Evolutionary conservation across 2,888 invertebrate genomes (phyloP).

Genomic region (Elegia similella): DNA sequence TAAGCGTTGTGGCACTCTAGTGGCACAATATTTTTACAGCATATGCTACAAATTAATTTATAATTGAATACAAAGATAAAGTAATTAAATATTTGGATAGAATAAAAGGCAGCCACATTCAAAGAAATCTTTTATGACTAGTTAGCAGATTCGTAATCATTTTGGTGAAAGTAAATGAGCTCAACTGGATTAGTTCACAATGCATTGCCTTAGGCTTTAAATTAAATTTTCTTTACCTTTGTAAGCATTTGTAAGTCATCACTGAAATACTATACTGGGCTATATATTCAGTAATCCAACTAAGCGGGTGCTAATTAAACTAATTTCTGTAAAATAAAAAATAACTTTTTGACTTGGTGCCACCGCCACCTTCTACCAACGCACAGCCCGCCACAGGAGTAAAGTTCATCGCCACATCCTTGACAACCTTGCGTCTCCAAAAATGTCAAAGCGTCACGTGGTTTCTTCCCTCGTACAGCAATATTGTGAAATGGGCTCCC

Average conservation of each 20-base stretch:
- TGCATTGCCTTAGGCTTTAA: background rate
- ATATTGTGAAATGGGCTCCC: too few relatives aligned
- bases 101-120: background rate
- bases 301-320: too few relatives aligned
- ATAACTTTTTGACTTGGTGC: too few relatives aligned
- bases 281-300: background rate
- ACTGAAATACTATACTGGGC: background rate
- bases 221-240: background rate
- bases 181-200: background rate
- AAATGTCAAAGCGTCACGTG: too few relatives aligned
- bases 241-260: background rate
- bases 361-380: too few relatives aligned
- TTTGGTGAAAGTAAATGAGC: conserved; percentile 10
- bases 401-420: too few relatives aligned
- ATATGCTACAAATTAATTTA: background rate
- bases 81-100: background rate
- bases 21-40: background rate
- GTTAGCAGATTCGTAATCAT: conserved; percentile 15
- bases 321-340: too few relatives aligned
- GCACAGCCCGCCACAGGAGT: too few relatives aligned
- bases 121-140: background rate
- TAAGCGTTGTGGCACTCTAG: too few relatives aligned
- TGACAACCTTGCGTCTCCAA: too few relatives aligned
- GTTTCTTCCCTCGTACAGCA: too few relatives aligned
- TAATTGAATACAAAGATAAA: background rate